Base-by-base conservation (phyloP, 2,797 vertebrate species). In the Gobionotothen gibberifrons region DNA sequence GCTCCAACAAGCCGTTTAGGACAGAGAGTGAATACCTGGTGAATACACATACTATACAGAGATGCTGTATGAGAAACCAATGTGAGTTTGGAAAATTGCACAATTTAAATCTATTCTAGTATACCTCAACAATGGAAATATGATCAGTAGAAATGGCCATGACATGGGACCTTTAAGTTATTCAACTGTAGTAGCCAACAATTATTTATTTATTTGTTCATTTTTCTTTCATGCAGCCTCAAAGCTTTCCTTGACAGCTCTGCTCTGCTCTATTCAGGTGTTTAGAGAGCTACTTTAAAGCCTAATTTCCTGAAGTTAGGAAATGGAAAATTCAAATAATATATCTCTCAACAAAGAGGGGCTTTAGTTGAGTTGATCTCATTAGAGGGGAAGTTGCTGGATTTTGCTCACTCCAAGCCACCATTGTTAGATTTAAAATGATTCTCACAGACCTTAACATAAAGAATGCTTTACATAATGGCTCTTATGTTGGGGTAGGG, bases 191-290 rank as follows among this genome's bases (percentile, higher is more conserved):
- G 44, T 49, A 17, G 48, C 67, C 32, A 71, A 26, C 40, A 29
- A 58, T 29, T 43, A 43, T 77, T 77, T 74, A 44, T 29, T 76
- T 77, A 72, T 48, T 29, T 76, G 40, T 39, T 6, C 40, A 11
- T 48, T 59, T 46, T 9, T 64, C 29, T 69, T 13, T 49, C 0
- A 3, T n/a, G 40, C 39, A 48, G 40, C 59, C 55, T 75, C 42
- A 62, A 74, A 79, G 68, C 26, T 16, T 60, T 75, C 68, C 68
- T 72, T 71, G 47, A 71, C 55, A 66, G 56, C 66, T 44, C 9
- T 32, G 56, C 66, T 44, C 9, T 32, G 32, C 32, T 53, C 19
- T 60, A 4, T 46, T 72, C 62, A 46, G 22, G 19, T 59, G 22
- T 57, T 77, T 17, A 32, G 48, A 63, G 55, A 72, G 12, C 48